Evolutionary conservation across 2,113 vertebrate species (phyloP), one percentile per base, ranked within the genome.

Genomic region (Indicator maculatus): DNA sequence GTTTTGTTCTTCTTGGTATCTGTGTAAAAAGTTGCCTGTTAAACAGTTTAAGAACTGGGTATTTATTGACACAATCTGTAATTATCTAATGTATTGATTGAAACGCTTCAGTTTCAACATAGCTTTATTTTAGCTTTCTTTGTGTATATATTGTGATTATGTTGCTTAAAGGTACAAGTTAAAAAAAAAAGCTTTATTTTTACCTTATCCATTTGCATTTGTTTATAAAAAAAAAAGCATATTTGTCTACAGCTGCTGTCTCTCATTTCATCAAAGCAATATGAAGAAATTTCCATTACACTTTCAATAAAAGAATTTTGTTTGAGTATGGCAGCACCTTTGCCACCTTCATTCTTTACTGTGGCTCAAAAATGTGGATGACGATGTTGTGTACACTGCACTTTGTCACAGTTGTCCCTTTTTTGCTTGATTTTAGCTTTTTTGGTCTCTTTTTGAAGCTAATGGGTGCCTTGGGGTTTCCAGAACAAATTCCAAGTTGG

Each of bases 261-360:
- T 97, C 90, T 98, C 98, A 98, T 99, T 98, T 98, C 98, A 98
- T 99, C 96, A 92, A 98, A 98, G 98, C 98, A 98, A 98, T 99
- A 98, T 98, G 97, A 98, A 98, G 98, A 98, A 98, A 98, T 98
- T 98, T 98, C 98, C 98, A 98, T 98, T 98, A 98, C 95, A 96
- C 98, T 98, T 98, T 98, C 98, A 98, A 99, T 98, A 98, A 98
- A 98, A 96, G 12, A 89, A 87, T 89, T 95, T 91, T 95, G 89
- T 94, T 97, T 94, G 88, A 87, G 82, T 77, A 72, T 0, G 55
- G 45, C 45, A 15, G 55, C 0, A 5, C 27, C 65, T 85, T 83
- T 5, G 6, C 78, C 50, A 38, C 75, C 6, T 61, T 71, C 64
- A 13, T 66, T n/a, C 50, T 70, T 65, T 23, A 15, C n/a, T 5